Percentiles rank a stretch among this genome's conserved stretches.
These are phyloP conservation scores for Phrynocephalus guinanensis DNA, from an alignment of 2,797 vertebrate genomes.

Conservation along the genomic window DNA sequence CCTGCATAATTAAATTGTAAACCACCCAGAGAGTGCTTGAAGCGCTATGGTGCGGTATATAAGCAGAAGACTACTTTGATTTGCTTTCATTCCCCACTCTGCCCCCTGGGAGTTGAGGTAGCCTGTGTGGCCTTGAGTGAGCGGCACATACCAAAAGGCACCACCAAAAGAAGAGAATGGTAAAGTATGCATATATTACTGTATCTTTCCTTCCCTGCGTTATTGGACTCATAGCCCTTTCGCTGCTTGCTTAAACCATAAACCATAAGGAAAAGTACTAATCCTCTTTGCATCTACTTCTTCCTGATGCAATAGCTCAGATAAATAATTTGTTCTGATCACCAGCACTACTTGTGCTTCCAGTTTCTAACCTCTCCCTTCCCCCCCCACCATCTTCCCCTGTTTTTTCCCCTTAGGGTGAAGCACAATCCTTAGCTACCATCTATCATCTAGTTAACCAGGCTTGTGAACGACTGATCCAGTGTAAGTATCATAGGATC, in stretches of 20 bases:
- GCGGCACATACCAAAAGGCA: too few relatives aligned
- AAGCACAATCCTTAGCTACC: slow-evolving; percentile 89
- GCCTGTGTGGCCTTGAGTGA: too few relatives aligned
- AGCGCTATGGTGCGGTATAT: too few relatives aligned
- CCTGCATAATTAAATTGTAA: too few relatives aligned
- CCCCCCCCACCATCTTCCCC: background rate
- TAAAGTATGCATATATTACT: background rate
- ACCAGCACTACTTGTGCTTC: background rate
- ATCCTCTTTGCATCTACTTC: background rate
- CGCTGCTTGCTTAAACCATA: background rate
- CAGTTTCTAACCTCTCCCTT: background rate
- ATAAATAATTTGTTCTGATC: background rate
- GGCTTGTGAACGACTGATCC: slow-evolving; percentile 92
- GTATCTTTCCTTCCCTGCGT: background rate
- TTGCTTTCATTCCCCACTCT: too few relatives aligned
- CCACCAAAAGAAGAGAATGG: too few relatives aligned
- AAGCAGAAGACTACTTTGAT: too few relatives aligned
- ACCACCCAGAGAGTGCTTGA: too few relatives aligned
- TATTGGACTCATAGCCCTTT: background rate
- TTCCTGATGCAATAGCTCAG: background rate
- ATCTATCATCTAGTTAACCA: slow-evolving; percentile 93
- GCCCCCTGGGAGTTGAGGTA: too few relatives aligned
- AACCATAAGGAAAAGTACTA: background rate
- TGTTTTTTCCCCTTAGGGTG: slow-evolving; percentile 80
- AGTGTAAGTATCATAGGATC: slow-evolving; percentile 80